Evolutionary conservation across 2,888 invertebrate genomes (phyloP).

Genomic region (Drosophila kambysellisi): DNA sequence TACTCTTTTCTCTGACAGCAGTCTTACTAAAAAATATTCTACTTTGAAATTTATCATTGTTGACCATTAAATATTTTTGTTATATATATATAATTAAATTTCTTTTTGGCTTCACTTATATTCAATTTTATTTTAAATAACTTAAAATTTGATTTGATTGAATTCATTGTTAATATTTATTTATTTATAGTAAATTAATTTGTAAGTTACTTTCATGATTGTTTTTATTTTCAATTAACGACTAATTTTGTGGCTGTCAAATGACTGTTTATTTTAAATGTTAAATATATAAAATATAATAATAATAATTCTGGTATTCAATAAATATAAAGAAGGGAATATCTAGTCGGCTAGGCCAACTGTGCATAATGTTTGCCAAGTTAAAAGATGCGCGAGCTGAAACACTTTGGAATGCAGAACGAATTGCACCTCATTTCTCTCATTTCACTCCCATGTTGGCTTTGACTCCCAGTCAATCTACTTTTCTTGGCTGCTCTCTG

Average conservation of each 20-base stretch:
- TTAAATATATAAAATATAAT: neutral
- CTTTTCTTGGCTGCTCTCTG: neutral
- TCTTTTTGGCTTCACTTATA: no score
- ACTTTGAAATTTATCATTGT: neutral
- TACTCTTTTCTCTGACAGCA: conserved; percentile 3
- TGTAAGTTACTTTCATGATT: neutral
- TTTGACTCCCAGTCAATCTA: neutral
- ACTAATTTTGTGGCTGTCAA: neutral
- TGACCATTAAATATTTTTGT: neutral
- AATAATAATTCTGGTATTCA: neutral
- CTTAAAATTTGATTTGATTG: neutral
- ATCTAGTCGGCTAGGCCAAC: neutral
- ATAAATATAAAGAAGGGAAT: neutral
- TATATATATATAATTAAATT: no score
- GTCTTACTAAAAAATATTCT: neutral
- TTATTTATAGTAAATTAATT: neutral
- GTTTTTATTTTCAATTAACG: neutral
- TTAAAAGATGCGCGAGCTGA: conserved; percentile 20
- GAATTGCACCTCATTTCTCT: conserved; percentile 37
- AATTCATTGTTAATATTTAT: neutral
- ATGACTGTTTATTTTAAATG: neutral
- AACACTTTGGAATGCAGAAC: conserved; percentile 57
- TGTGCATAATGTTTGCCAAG: conserved; percentile 11
- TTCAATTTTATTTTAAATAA: no score
- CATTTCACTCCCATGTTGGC: neutral